Base-by-base conservation (phyloP, 2,797 vertebrate species). In the Xenops minutus region DNA sequence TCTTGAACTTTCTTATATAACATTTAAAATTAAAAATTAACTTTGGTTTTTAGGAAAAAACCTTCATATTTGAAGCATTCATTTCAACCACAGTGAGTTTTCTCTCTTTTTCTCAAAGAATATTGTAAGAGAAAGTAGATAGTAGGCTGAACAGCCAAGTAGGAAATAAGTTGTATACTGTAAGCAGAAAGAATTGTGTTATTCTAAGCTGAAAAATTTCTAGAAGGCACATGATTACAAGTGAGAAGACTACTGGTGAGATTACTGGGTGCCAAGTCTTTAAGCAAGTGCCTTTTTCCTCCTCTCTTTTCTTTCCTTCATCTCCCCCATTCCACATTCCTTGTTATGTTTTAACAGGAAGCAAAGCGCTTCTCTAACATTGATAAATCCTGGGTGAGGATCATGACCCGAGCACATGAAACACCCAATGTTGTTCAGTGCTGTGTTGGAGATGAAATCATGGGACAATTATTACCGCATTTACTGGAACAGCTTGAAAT, bases 311-410 rank as follows among this genome's bases (percentile, higher is more conserved):
- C 26, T 27, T 85, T 49, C 26, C 3, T 59, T 7, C 3, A 3
- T 54, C 34, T 82, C 13, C 91, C 67, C 15, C 7, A 4, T 59
- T 94, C 46, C 16, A 39, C 14, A 11, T 72, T 87, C 14, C 9
- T 54, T 2, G 1, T 37, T 7, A 20, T 91, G 6, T 95, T 91
- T 92, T 66, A 71, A 92, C 62, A 99, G 99, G 99, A 99, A 96
- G 99, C 99, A 44, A 99, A 99, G 75, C 98, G 99, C 89, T 99
- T 99, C 97, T 99, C 99, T 43, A 99, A 99, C 94, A 99, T 99
- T 44, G 99, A 99, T 97, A 99, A 99, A 94, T 99, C 99, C 5
- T 99, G 99, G 99, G 99, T 99, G 88, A 99, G 98, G 98, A 99
- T 99, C 85, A 99, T 99, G 99, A 99, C 98, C 23, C 98, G 99